Evolutionary conservation across 2,888 invertebrate genomes (phyloP), one percentile per base, ranked within the genome.

Genomic region (Drosophila ustulata): DNA sequence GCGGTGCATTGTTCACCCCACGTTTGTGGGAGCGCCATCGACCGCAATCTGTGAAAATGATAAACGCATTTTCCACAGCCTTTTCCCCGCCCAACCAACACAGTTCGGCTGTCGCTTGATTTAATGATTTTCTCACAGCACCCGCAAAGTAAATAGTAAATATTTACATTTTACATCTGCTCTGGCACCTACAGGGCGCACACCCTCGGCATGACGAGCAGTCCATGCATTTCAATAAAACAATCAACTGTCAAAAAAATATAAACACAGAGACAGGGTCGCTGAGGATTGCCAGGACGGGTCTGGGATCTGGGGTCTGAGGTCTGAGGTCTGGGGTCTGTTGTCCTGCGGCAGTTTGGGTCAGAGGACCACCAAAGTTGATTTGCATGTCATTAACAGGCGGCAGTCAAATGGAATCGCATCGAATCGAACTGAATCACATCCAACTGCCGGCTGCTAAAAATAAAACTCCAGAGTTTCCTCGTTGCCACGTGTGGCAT

Each of bases 371-470:
- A 85, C 80, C 85, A 71, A 75, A 80, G 75, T 82, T 85, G 85
- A 85, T 85, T 83, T 84, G 83, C 83, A 85, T 83, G 83, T 83
- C 85, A 83, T 81, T 83, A 83, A 73, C 85, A 76, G 62, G 50
- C 75, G 52, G 71, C 71, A 68, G 71, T 67, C 73, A 53, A 75
- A 82, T 79, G 70, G 70, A 77, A 76, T 65, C 63, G 49, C 55
- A 52, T 65, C 43, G 47, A 46, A 55, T 69, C 25, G 34, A 66
- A 65, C 28, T 8, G 51, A 56, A 63, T 63, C 56, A 37, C 49
- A 56, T 47, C 32, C 49, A 71, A 71, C 66, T 69, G 71, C 76
- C 61, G 59, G 25, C 75, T 13, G 52, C 84, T 80, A 80, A 80
- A 83, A 85, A 83, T 81, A 81, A 65, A 80, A 65, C 63, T 52